Percentiles rank a stretch among this genome's conserved stretches.
These are phyloP conservation scores for Leucophenga maculata DNA, from an alignment of 2,888 invertebrate species.

Conservation along the genomic window DNA sequence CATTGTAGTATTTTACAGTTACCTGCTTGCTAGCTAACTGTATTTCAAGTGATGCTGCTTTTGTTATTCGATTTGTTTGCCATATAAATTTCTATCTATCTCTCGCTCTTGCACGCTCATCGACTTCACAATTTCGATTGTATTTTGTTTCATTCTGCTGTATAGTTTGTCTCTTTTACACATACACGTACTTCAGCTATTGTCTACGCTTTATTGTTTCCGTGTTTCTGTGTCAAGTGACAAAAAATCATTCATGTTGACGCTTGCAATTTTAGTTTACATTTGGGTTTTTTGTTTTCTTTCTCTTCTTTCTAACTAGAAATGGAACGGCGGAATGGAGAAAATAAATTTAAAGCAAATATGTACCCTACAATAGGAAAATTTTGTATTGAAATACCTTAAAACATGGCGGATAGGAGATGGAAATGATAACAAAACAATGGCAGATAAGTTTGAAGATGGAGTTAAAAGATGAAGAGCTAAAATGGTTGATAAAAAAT, in stretches of 20 bases:
- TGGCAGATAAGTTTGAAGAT: too few relatives aligned
- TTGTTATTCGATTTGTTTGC: neutral
- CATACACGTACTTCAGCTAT: neutral
- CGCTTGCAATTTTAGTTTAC: slow-evolving; percentile 22
- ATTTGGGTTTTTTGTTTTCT: neutral
- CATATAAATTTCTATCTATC: neutral
- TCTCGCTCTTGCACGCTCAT: too few relatives aligned
- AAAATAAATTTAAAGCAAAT: too few relatives aligned
- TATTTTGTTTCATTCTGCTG: neutral
- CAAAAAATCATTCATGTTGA: slow-evolving; percentile 26
- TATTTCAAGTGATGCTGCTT: slow-evolving; percentile 6
- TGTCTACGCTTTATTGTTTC: slow-evolving; percentile 21
- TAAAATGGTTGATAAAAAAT: too few relatives aligned
- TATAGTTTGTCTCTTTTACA: neutral
- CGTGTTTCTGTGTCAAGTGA: slow-evolving; percentile 26
- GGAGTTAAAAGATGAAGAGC: too few relatives aligned
- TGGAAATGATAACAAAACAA: too few relatives aligned
- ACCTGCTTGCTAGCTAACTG: neutral
- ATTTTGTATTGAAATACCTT: too few relatives aligned
- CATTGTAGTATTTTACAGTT: neutral
- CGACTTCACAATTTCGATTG: neutral
- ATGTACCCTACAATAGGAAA: too few relatives aligned
- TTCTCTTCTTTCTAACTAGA: neutral
- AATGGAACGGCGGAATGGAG: neutral
- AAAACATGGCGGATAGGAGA: too few relatives aligned